Conservation (phyloP, 2,888 invertebrate genomes). For the Schrankia costaestrigalis region DNA sequence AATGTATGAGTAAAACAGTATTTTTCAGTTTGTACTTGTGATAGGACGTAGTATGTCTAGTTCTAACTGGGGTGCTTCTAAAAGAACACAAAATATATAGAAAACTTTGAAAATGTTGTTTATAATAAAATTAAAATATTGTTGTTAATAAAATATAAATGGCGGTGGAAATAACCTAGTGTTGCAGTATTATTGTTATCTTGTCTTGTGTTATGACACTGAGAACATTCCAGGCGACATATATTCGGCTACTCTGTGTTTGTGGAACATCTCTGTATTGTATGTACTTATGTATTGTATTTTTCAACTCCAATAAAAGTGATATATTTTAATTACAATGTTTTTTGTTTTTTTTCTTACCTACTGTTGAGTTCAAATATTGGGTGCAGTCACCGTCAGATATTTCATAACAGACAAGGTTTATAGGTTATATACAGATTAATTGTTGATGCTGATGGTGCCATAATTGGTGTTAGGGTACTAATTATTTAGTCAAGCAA, state of each 20-base stretch:
- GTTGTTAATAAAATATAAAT: no score
- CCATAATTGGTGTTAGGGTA: no score
- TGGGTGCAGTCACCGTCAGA: no score
- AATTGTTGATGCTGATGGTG: no score
- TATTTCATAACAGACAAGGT: no score
- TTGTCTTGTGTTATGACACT: no score
- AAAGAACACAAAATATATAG: slow-evolving; percentile 6
- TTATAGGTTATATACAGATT: no score
- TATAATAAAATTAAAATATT: no score
- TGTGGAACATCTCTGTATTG: slow-evolving; percentile 22
- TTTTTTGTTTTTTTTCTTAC: no score
- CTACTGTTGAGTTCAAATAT: no score
- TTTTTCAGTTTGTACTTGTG: slow-evolving; percentile 1
- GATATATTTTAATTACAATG: slow-evolving; percentile 60
- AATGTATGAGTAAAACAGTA: neutral
- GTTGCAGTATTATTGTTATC: slow-evolving; percentile 34
- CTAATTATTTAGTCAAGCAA: no score
- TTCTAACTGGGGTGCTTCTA: slow-evolving; percentile 20
- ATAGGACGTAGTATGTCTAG: slow-evolving; percentile 17
- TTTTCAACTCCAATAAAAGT: slow-evolving; percentile 60
- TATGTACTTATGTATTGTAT: slow-evolving; percentile 41
- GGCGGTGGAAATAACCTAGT: slow-evolving; percentile 23
- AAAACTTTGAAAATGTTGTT: slow-evolving; percentile 18
- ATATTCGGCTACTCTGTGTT: slow-evolving; percentile 19
- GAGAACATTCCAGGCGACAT: slow-evolving; percentile 24